Evolutionary conservation across 2,113 vertebrate species (phyloP), one percentile per base, ranked within the genome.

Genomic region (Brachypteracias leptosomus): DNA sequence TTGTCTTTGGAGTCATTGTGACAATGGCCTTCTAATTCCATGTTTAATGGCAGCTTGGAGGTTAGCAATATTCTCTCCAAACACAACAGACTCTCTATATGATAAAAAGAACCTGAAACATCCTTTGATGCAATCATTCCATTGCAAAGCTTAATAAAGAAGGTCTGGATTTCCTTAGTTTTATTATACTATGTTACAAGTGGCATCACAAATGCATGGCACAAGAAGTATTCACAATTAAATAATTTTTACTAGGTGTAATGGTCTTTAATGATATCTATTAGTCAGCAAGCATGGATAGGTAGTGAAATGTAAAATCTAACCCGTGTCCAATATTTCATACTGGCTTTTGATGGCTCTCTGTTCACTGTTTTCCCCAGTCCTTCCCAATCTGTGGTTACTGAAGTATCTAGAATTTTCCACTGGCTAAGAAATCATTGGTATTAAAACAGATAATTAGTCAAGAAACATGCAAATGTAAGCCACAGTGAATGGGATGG

Each of bases 271-370:
- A 54, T 20, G 15, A 9, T 77, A 17, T 10, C 26, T 85, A 36
- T 57, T 62, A 42, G 13, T 33, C 13, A 42, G 22, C 58, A 80
- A 54, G 10, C 22, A 26, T 13, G 7, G 49, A 25, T 44, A 82
- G 24, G 9, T 12, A 79, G 3, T 9, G 33, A 81, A 67, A 68
- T 40, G 20, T 42, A 68, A 91, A 76, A 57, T 49, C 22, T 40
- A 25, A 10, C 1, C 1, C 49, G 10, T 1, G 2, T 29, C 15
- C 4, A 63, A 0, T 51, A 13, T 88, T 90, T 79, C 1, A 3
- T 47, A 68, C 17, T 0, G 8, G 24, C 13, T 74, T 40, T 35
- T 87, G 13, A 36, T 76, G n/a, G 4, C n/a, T 33, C 47, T 81
- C 35, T 71, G 7, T 35, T 61, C 36, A n/a, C 20, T 76, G 4